Evolutionary conservation across 2,888 invertebrate genomes (phyloP).

Genomic region (Anthophora plumipes): DNA sequence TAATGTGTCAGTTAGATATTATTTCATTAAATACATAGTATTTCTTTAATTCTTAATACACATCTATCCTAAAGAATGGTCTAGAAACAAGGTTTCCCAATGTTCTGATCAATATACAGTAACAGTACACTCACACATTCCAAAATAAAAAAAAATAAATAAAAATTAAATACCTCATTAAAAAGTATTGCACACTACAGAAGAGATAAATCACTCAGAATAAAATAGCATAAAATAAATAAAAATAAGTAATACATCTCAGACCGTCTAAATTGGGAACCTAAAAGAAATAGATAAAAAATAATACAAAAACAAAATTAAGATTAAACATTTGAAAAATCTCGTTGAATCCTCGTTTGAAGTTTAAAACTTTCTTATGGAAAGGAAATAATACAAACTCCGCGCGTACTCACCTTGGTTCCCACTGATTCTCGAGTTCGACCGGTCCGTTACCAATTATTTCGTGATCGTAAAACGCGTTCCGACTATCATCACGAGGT

Average conservation of each 20-base stretch:
- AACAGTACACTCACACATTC: too few species aligned
- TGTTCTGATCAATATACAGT: too few species aligned
- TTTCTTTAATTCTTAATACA: too few species aligned
- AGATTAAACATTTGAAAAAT: background rate
- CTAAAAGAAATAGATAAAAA: background rate
- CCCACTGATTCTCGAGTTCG: background rate
- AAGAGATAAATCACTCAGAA: background rate
- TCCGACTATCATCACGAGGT: slow-evolving; percentile 39
- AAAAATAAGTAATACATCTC: background rate
- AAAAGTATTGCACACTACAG: background rate
- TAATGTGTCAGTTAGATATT: too few species aligned
- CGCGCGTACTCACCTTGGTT: slow-evolving; percentile 18
- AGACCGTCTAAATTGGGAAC: background rate
- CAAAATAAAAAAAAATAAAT: background rate
- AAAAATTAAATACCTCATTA: background rate
- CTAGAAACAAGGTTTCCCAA: too few species aligned
- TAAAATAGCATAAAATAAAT: background rate
- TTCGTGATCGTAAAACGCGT: slow-evolving; percentile 10
- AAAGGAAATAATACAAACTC: too few species aligned
- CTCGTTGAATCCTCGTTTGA: background rate
- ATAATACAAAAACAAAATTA: background rate
- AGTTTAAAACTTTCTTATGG: too few species aligned
- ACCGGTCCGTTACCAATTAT: slow-evolving; percentile 11
- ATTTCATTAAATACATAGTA: too few species aligned
- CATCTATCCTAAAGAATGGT: too few species aligned